Evolutionary conservation across 1,140 invertebrate species (phyloP), one percentile per base, ranked within the genome.

Genomic region (Aleiodes sp.): DNA sequence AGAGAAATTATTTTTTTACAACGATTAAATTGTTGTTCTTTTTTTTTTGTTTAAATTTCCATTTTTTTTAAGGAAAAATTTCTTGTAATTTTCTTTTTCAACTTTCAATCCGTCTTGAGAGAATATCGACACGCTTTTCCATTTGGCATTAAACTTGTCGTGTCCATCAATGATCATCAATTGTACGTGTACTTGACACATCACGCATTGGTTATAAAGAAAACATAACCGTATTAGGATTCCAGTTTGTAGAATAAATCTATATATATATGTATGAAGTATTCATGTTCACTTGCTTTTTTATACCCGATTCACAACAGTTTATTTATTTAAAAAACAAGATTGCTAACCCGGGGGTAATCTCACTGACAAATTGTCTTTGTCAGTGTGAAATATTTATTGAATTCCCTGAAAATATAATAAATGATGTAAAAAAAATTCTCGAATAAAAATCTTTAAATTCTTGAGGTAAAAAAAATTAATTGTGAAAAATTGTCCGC

Each of bases 191-290:
- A 21, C 24, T 56, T 56, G 21, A 56, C 46, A 56, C 46, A 56
- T 19, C 46, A 24, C 7, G 46, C 1, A 26, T 24, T 26, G 8
- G 9, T n/a, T 43, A 43, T 16, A 14, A 16, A 43, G 39, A 43
- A 43, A 43, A 16, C n/a, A 16, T 62, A 62, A 62, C 16, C 60
- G 60, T 62, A 62, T 62, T 62, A 39, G 16, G 60, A 37, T 62
- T 61, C 59, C 31, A 33, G 59, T 16, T 7, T 59, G 56, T 59
- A 31, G 16, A 14, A 60, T 12, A 60, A 7, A 33, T n/a, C 21
- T 60, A 9, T 43, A 19, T n/a, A 43, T 14, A 14, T 43, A 57
- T 9, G 14, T 12, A 16, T 60, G 21, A 60, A 16, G 46, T 24
- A 24, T 43, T 16, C 39, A n/a, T n/a, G 39, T 43, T n/a, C 12